These are phyloP conservation scores for Lagopus muta DNA, from an alignment of 2,113 vertebrate genomes.

Conservation along the genomic window DNA sequence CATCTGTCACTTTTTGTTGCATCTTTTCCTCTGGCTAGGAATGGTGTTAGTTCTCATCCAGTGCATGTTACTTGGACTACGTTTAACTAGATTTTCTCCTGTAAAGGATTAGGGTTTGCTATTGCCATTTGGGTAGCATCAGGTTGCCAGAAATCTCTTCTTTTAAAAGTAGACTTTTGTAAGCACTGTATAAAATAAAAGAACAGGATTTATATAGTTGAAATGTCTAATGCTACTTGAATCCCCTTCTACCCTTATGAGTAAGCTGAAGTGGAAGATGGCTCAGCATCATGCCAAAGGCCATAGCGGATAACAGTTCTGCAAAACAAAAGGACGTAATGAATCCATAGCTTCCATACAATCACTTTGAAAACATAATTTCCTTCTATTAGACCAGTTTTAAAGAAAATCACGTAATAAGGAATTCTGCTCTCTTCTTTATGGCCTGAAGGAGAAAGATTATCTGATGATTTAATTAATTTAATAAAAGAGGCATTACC, in stretches of 20 bases:
- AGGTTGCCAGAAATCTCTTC: not conserved
- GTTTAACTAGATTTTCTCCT: not conserved
- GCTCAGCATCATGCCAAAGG: not conserved
- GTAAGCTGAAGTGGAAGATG: not conserved
- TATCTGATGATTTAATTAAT: constrained; percentile 23
- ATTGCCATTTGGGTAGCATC: not conserved
- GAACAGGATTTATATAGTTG: not conserved
- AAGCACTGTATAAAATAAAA: not conserved
- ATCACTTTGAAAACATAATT: constrained; percentile 35
- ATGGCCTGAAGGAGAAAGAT: not conserved
- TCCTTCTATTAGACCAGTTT: constrained; percentile 20
- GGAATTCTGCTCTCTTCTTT: constrained; percentile 1
- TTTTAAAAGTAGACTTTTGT: not conserved
- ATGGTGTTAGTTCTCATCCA: not conserved
- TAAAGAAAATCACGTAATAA: constrained; percentile 10
- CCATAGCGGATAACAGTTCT: not conserved
- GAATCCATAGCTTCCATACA: rapidly evolving
- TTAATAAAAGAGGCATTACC: constrained; percentile 17
- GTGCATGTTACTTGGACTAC: not conserved
- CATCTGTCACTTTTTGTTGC: not conserved
- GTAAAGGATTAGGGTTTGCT: not conserved
- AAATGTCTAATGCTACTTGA: rapidly evolving
- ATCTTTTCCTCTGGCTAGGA: not conserved
- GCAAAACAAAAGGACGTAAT: rapidly evolving
- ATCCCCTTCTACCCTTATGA: not conserved